phyloP scores from a whole-genome alignment of 2,888 invertebrate species.

The Torymus tubicola region DNA sequence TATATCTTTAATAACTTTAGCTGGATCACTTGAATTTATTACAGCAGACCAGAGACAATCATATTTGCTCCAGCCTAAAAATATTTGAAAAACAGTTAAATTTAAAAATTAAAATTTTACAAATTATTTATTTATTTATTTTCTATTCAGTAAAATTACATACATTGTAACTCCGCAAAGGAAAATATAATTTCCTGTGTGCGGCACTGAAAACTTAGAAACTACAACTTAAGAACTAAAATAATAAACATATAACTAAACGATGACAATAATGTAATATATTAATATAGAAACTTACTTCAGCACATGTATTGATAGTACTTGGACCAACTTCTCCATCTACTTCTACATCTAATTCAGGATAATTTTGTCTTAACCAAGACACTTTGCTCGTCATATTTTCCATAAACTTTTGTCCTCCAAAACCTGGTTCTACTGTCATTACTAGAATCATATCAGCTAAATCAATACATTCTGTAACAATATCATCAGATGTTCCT shows the following conservation, averaged over 20 bases:
- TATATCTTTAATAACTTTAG: slow-evolving; percentile 85
- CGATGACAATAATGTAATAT: too few relatives aligned
- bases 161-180: too few relatives aligned
- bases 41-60: slow-evolving; percentile 98
- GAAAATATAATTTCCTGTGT: too few relatives aligned
- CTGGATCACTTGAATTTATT: slow-evolving; percentile 88
- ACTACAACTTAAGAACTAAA: too few relatives aligned
- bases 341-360: slow-evolving; percentile 94
- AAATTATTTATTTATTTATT: too few relatives aligned
- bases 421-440: slow-evolving; percentile 99
- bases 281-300: too few relatives aligned
- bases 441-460: slow-evolving; percentile 97
- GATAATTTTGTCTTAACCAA: slow-evolving; percentile 90
- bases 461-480: slow-evolving; percentile 87
- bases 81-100: slow-evolving; percentile 33
- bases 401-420: slow-evolving; percentile 97
- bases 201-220: too few relatives aligned
- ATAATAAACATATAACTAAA: too few relatives aligned
- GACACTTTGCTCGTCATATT: slow-evolving; percentile 97
- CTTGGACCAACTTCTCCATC: slow-evolving; percentile 97
- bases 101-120: background rate
- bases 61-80: slow-evolving; percentile 97
- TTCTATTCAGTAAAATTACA: too few relatives aligned
- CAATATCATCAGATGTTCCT: slow-evolving; percentile 87
- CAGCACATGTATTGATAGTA: slow-evolving; percentile 93